Evolutionary conservation across 1,140 invertebrate genomes (phyloP).

Genomic region (Ooceraea biroi): DNA sequence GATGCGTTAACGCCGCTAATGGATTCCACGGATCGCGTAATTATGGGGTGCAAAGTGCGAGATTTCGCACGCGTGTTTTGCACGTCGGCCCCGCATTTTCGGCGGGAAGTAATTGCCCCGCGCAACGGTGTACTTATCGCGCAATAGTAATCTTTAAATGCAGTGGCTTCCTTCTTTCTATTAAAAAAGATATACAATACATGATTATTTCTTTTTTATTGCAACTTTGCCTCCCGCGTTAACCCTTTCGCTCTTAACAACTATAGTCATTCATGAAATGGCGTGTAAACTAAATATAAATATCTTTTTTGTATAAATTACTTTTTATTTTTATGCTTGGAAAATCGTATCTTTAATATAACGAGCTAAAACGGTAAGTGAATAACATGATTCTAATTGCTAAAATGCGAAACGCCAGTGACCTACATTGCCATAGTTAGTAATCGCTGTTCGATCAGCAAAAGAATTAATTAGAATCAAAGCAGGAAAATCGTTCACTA

Average conservation of each 20-base stretch:
- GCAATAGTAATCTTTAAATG: not conserved
- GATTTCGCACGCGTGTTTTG: slow-evolving; percentile 44
- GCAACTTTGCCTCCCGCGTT: not conserved
- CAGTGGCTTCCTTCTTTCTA: not conserved
- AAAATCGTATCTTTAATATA: too few relatives aligned
- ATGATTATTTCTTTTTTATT: not conserved
- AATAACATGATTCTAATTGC: too few relatives aligned
- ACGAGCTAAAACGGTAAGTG: too few relatives aligned
- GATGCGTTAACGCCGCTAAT: slow-evolving; percentile 69
- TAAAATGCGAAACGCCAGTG: too few relatives aligned
- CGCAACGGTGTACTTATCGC: not conserved
- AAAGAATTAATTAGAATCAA: not conserved
- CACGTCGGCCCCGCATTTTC: not conserved
- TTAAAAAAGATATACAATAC: not conserved
- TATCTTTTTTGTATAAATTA: too few relatives aligned
- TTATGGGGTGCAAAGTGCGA: slow-evolving; percentile 66
- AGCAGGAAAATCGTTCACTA: not conserved
- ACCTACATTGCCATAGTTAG: too few relatives aligned
- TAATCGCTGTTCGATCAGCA: too few relatives aligned
- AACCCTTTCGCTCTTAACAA: too few relatives aligned
- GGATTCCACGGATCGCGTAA: slow-evolving; percentile 72
- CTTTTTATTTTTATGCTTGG: too few relatives aligned
- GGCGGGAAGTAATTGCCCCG: slow-evolving; percentile 63
- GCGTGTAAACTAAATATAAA: too few relatives aligned
- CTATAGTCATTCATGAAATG: too few relatives aligned